Evolutionary conservation across 2,888 invertebrate species (phyloP).

Genomic region (Hymenopus coronatus): DNA sequence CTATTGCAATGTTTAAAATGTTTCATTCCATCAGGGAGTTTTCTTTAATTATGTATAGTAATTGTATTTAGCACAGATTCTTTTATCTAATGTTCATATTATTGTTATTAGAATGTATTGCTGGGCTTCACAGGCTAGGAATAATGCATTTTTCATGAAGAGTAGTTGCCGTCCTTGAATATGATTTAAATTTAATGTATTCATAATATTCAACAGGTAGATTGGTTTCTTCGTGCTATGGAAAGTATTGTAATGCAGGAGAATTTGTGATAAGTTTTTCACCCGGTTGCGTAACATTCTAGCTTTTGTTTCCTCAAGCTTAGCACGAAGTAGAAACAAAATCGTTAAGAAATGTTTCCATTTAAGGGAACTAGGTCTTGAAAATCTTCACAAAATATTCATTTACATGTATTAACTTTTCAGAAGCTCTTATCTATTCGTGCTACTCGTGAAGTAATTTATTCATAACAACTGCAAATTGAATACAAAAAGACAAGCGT

Average conservation of each 20-base stretch:
- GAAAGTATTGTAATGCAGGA: not conserved
- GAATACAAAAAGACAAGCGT: too few relatives aligned
- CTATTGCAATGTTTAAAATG: too few relatives aligned
- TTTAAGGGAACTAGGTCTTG: not conserved
- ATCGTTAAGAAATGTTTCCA: not conserved
- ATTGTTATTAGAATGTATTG: too few relatives aligned
- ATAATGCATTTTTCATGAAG: not conserved
- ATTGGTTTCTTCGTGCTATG: not conserved
- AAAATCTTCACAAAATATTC: too few relatives aligned
- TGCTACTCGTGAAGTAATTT: too few relatives aligned
- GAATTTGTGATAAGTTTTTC: not conserved
- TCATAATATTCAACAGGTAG: not conserved
- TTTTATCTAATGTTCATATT: too few relatives aligned
- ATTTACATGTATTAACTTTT: too few relatives aligned
- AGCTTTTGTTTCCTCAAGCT: not conserved
- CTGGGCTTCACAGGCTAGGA: not conserved
- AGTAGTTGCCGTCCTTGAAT: not conserved
- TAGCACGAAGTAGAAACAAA: not conserved
- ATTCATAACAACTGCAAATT: too few relatives aligned
- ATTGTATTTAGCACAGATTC: too few relatives aligned
- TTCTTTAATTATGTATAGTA: too few relatives aligned
- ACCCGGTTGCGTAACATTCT: not conserved
- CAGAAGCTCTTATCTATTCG: too few relatives aligned
- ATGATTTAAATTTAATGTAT: not conserved
- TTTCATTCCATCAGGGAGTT: too few relatives aligned